phyloP scores from a whole-genome alignment of 2,797 vertebrate species.

The Neopelma chrysocephalum region DNA sequence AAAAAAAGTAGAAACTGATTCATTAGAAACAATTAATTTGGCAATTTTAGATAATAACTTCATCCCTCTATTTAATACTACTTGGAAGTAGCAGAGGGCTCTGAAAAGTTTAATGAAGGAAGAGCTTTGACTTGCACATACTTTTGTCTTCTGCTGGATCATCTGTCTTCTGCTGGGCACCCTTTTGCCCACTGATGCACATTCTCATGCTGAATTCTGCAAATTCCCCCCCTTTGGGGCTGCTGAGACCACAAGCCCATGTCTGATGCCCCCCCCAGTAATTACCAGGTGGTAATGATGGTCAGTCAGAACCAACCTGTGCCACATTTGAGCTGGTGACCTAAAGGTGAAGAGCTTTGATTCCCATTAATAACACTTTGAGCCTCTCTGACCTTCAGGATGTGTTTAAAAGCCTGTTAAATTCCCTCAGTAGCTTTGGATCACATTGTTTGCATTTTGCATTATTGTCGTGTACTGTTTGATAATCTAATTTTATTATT shows the following conservation, averaged over 20 bases:
- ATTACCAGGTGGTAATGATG: neutral
- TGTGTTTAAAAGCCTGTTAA: conserved; percentile 35
- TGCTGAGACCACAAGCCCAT: neutral
- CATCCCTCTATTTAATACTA: neutral
- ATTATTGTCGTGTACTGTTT: neutral
- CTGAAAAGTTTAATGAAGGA: neutral
- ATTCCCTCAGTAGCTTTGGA: conserved; percentile 12
- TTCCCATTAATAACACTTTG: neutral
- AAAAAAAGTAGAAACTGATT: neutral
- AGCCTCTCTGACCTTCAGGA: conserved; percentile 21
- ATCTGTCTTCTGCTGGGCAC: neutral
- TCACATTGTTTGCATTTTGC: neutral
- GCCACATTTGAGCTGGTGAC: neutral
- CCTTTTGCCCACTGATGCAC: neutral
- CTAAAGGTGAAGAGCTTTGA: conserved; percentile 32
- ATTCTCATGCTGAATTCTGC: neutral
- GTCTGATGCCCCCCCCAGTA: neutral
- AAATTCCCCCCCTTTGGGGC: neutral
- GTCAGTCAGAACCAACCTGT: neutral
- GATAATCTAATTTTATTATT: neutral
- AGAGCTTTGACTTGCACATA: neutral
- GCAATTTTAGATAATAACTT: neutral
- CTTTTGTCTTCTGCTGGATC: neutral
- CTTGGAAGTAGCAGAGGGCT: neutral
- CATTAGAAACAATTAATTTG: neutral